These are phyloP conservation scores for Ecliptopera silaceata DNA, from an alignment of 2,888 invertebrate genomes.

Conservation along the genomic window DNA sequence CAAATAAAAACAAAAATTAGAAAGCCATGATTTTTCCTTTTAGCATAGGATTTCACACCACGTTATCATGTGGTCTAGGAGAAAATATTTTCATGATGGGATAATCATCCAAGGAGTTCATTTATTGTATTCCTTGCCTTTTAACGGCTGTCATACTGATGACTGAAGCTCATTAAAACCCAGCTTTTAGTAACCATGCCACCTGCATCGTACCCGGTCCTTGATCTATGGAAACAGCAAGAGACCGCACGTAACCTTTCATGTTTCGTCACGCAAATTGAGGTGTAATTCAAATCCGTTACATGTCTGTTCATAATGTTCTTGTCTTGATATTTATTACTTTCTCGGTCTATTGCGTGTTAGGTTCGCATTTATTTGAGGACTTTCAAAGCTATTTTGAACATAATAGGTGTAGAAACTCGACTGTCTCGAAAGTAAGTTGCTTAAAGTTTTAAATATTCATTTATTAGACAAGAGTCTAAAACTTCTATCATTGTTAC, in stretches of 20 bases:
- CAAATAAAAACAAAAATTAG: slow-evolving; percentile 16
- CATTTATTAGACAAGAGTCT: not conserved
- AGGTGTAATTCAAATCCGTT: slow-evolving; percentile 41
- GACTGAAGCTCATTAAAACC: not conserved
- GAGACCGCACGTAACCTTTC: slow-evolving; percentile 40
- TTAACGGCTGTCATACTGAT: not conserved
- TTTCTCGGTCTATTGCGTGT: slow-evolving; percentile 24
- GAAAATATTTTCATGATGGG: too few species aligned
- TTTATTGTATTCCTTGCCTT: too few species aligned
- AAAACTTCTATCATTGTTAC: too few species aligned
- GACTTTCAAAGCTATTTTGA: slow-evolving; percentile 19
- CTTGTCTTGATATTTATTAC: slow-evolving; percentile 28
- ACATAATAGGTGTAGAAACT: not conserved
- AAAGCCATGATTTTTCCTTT: not conserved
- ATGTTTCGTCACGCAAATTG: slow-evolving; percentile 35
- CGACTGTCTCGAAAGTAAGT: not conserved
- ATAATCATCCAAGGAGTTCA: too few species aligned
- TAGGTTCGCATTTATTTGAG: slow-evolving; percentile 21
- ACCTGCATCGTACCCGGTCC: slow-evolving; percentile 42
- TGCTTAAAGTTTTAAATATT: not conserved
- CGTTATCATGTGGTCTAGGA: too few species aligned
- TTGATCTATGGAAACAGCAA: slow-evolving; percentile 58
- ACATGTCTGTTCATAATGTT: slow-evolving; percentile 31
- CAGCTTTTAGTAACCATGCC: not conserved
- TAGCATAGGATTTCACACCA: too few species aligned